phyloP scores from a whole-genome alignment of 2,797 vertebrate genomes.

The Manis javanica region DNA sequence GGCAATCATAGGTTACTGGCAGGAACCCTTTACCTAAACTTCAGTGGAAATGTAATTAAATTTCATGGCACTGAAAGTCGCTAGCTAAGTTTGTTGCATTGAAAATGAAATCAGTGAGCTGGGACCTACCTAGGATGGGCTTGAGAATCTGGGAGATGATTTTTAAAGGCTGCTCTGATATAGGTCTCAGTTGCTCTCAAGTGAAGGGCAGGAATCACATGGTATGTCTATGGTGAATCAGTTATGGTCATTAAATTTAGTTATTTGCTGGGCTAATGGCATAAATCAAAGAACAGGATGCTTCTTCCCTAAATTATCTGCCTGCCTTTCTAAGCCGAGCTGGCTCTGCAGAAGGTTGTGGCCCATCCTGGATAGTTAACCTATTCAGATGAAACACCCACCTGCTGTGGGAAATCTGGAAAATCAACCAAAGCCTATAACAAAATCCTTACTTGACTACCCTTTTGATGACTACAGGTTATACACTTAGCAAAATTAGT shows the following conservation, averaged over 20 bases:
- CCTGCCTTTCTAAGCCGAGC: neutral
- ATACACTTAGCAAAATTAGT: neutral
- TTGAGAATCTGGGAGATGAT: neutral
- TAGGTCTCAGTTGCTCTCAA: neutral
- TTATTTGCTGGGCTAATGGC: neutral
- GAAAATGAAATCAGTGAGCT: slow-evolving; percentile 17
- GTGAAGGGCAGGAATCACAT: neutral
- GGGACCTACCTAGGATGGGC: neutral
- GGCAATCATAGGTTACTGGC: neutral
- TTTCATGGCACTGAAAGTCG: neutral
- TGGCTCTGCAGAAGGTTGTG: neutral
- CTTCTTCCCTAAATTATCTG: slow-evolving; percentile 12
- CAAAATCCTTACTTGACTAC: neutral
- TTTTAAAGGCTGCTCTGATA: neutral
- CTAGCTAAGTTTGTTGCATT: neutral
- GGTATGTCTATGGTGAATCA: neutral
- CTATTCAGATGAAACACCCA: slow-evolving; percentile 31
- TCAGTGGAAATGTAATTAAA: neutral
- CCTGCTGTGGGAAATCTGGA: slow-evolving; percentile 34
- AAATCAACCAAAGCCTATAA: neutral
- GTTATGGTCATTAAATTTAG: neutral
- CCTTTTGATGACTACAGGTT: neutral
- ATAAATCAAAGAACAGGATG: slow-evolving; percentile 48
- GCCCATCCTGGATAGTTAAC: neutral
- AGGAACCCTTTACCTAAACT: neutral